Percentiles rank a stretch among this genome's conserved stretches.
phyloP scores from a whole-genome alignment of 2,888 invertebrate species.

The Chelonus formosanus region DNA sequence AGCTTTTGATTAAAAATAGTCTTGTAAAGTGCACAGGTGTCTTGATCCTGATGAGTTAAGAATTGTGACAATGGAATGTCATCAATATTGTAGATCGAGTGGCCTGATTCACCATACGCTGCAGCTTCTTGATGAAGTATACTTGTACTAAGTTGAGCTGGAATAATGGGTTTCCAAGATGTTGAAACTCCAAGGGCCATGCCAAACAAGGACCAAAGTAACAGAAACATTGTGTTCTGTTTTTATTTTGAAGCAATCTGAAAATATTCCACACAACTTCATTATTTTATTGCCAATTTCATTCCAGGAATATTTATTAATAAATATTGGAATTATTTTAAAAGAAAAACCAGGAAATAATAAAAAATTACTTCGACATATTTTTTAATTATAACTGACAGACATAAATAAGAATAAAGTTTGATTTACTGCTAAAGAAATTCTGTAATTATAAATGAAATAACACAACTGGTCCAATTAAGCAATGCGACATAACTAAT shows the following conservation, averaged over 20 bases:
- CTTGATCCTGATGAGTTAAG: conserved; percentile 57
- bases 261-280: neutral
- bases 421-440: too few relatives aligned
- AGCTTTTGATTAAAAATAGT: conserved; percentile 75
- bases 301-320: too few relatives aligned
- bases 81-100: conserved; percentile 43
- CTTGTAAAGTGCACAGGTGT: conserved; percentile 76
- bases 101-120: conserved; percentile 43
- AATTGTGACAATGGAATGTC: conserved; percentile 42
- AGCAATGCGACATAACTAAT: too few relatives aligned
- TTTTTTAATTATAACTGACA: too few relatives aligned
- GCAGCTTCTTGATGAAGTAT: conserved; percentile 51
- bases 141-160: conserved; percentile 45
- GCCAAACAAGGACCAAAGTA: conserved; percentile 39
- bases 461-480: too few relatives aligned
- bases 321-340: too few relatives aligned
- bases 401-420: too few relatives aligned
- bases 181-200: conserved; percentile 46
- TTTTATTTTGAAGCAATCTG: conserved; percentile 24
- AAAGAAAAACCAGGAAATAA: too few relatives aligned
- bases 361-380: too few relatives aligned
- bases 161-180: conserved; percentile 54
- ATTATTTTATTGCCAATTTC: too few relatives aligned
- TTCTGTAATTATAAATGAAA: too few relatives aligned
- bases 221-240: conserved; percentile 32